phyloP scores from a whole-genome alignment of 2,888 invertebrate genomes.

The Agriopis aurantiaria region DNA sequence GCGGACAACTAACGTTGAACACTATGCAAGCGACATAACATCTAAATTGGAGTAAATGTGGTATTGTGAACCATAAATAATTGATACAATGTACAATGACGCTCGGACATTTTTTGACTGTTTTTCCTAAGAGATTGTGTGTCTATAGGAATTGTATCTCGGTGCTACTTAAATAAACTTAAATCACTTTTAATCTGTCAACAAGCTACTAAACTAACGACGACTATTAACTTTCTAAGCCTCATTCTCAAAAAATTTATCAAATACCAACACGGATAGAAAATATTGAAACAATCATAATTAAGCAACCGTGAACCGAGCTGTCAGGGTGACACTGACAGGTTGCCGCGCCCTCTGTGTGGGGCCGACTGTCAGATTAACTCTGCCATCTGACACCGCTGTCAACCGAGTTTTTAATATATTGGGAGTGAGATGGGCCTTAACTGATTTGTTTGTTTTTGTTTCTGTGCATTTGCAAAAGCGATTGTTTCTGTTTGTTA shows the following conservation, averaged over 20 bases:
- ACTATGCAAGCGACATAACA: too few relatives aligned
- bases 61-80: too few relatives aligned
- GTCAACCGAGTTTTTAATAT: slow-evolving; percentile 69
- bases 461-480: slow-evolving; percentile 23
- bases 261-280: slow-evolving; percentile 42
- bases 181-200: slow-evolving; percentile 7
- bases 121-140: too few relatives aligned
- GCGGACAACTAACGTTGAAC: too few relatives aligned
- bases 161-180: too few relatives aligned
- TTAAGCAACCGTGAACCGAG: slow-evolving; percentile 57
- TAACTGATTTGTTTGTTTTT: slow-evolving; percentile 50
- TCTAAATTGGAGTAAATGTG: too few relatives aligned
- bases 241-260: slow-evolving; percentile 35
- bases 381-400: slow-evolving; percentile 65
- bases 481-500: background rate
- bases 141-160: too few relatives aligned
- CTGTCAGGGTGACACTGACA: slow-evolving; percentile 48
- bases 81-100: too few relatives aligned
- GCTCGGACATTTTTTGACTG: too few relatives aligned
- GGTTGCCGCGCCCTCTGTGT: slow-evolving; percentile 58
- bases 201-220: slow-evolving; percentile 14
- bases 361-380: slow-evolving; percentile 71
- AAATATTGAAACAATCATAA: slow-evolving; percentile 57
- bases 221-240: slow-evolving; percentile 40
- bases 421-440: slow-evolving; percentile 61